Evolutionary conservation across 1,140 invertebrate genomes (phyloP).

Genomic region (Luehdorfia chinensis): DNA sequence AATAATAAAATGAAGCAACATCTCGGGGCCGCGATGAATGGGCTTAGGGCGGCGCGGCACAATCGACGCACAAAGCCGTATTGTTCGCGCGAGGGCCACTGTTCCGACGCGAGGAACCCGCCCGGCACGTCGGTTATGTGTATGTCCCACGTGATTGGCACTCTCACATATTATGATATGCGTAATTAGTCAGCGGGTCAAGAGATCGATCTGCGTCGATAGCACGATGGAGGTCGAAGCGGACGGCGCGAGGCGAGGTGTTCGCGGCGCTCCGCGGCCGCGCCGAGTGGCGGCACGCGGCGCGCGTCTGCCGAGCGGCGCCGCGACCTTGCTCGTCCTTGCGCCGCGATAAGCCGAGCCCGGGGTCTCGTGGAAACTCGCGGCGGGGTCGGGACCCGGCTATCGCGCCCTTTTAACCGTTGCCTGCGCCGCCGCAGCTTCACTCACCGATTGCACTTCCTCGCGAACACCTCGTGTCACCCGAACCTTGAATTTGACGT

Average conservation of each 20-base stretch:
- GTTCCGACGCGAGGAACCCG: background rate
- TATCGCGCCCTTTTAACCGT: slow-evolving; percentile 62
- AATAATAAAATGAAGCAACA: background rate
- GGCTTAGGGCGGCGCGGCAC: background rate
- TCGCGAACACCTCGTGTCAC: slow-evolving; percentile 29
- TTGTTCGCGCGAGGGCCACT: background rate
- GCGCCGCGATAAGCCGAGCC: slow-evolving; percentile 38
- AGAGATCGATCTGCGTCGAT: slow-evolving; percentile 25
- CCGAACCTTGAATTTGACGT: too few species aligned
- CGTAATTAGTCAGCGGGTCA: slow-evolving; percentile 24
- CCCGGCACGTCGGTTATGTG: background rate
- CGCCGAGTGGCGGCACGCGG: too few species aligned
- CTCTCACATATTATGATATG: slow-evolving; percentile 25
- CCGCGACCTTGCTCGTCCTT: slow-evolving; percentile 62
- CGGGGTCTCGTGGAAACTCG: slow-evolving; percentile 45
- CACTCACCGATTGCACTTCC: slow-evolving; percentile 43
- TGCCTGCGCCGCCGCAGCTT: slow-evolving; percentile 27
- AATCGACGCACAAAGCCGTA: slow-evolving; percentile 4
- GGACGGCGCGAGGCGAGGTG: background rate
- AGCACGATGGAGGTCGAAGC: slow-evolving; percentile 41
- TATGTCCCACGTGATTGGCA: slow-evolving; percentile 32
- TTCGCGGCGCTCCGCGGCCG: slow-evolving; percentile 33
- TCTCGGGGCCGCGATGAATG: too few species aligned
- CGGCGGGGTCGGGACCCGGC: slow-evolving; percentile 54
- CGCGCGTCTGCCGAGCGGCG: background rate